These are phyloP conservation scores for Sciaenops ocellatus DNA, from an alignment of 2,797 vertebrate species.

Conservation along the genomic window DNA sequence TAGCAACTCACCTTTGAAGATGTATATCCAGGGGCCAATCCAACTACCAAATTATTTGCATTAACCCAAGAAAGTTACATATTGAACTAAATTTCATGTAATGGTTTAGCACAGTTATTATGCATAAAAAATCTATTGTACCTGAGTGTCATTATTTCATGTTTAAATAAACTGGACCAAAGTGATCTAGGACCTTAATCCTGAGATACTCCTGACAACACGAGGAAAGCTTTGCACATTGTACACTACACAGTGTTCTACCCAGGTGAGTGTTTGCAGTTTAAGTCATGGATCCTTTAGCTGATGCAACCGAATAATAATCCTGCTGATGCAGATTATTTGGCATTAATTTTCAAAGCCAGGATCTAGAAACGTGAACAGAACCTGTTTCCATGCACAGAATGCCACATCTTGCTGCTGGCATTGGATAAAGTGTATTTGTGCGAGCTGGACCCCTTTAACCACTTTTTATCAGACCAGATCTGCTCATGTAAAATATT, in stretches of 20 bases:
- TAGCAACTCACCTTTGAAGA: too few species aligned
- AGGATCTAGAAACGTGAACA: background rate
- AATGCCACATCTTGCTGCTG: background rate
- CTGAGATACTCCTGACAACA: too few species aligned
- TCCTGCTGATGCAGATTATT: background rate
- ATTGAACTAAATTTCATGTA: background rate
- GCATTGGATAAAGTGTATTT: background rate
- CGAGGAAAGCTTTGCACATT: too few species aligned
- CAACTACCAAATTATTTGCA: background rate
- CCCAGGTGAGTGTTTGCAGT: too few species aligned
- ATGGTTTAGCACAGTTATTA: background rate
- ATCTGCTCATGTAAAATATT: background rate
- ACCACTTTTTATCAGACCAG: background rate
- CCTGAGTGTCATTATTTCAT: too few species aligned
- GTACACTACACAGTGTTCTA: too few species aligned
- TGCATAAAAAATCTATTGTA: too few species aligned
- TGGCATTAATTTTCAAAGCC: background rate
- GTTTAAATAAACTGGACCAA: too few species aligned
- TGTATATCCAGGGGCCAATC: too few species aligned
- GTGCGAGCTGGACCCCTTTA: background rate
- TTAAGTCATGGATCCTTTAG: background rate
- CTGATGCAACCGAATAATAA: background rate
- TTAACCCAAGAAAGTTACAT: background rate
- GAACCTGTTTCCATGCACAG: background rate
- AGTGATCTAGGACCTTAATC: too few species aligned